Percentiles rank a stretch among this genome's conserved stretches.
Conservation (phyloP, 2,888 invertebrate species). For the Thereva unica region DNA sequence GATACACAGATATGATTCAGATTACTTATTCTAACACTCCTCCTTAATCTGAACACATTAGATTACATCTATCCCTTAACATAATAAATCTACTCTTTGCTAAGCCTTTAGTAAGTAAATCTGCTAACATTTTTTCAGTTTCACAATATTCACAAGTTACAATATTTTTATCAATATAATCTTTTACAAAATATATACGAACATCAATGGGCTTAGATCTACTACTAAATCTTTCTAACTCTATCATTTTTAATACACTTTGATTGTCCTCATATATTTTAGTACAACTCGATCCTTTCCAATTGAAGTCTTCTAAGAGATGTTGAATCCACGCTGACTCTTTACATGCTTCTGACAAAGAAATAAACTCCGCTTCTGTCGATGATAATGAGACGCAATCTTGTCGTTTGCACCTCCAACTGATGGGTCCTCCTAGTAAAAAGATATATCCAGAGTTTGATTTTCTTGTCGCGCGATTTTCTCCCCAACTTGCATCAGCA, state of each 20-base stretch:
- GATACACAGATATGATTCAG: too few relatives aligned
- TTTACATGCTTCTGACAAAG: constrained; percentile 44
- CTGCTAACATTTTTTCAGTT: constrained; percentile 45
- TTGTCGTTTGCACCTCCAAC: constrained; percentile 48
- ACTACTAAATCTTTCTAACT: constrained; percentile 42
- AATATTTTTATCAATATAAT: constrained; percentile 28
- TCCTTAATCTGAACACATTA: constrained; percentile 40
- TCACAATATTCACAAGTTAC: constrained; percentile 44
- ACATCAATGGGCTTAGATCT: too few relatives aligned
- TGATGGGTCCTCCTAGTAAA: constrained; percentile 41
- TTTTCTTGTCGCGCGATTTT: constrained; percentile 46
- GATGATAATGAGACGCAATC: constrained; percentile 44
- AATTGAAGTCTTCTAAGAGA: constrained; percentile 40
- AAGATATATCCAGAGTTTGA: constrained; percentile 49
- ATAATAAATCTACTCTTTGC: constrained; percentile 33
- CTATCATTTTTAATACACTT: constrained; percentile 44
- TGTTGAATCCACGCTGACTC: constrained; percentile 44
- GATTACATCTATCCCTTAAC: constrained; percentile 28
- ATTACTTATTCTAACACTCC: constrained; percentile 32
- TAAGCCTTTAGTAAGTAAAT: constrained; percentile 46
- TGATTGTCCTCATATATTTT: constrained; percentile 46
- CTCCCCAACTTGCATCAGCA: constrained; percentile 50
- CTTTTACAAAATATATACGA: not conserved
- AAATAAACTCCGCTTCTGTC: constrained; percentile 43
- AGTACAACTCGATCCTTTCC: constrained; percentile 20